Conservation (phyloP, 2,888 invertebrate species). For the Desoria tigrina region DNA sequence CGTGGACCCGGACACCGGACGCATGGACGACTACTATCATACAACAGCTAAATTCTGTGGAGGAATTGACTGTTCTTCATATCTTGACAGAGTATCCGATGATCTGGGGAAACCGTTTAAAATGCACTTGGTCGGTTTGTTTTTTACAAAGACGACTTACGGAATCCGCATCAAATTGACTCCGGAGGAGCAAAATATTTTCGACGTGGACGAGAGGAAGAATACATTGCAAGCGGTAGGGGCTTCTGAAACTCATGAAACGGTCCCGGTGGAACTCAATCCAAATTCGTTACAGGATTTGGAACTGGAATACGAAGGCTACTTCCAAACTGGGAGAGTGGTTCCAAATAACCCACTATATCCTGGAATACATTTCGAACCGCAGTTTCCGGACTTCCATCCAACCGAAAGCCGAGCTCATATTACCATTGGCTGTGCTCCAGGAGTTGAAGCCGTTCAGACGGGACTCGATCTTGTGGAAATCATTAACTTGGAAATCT, state of each 20-base stretch:
- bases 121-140: slow-evolving; percentile 30
- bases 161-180: slow-evolving; percentile 56
- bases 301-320: slow-evolving; percentile 8
- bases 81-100: slow-evolving; percentile 12
- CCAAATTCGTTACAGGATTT: background rate
- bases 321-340: background rate
- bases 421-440: slow-evolving; percentile 54
- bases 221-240: slow-evolving; percentile 19
- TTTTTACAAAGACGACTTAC: slow-evolving; percentile 52
- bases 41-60: slow-evolving; percentile 35
- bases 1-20: slow-evolving; percentile 33
- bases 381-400: slow-evolving; percentile 35
- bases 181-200: slow-evolving; percentile 54
- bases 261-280: slow-evolving; percentile 5
- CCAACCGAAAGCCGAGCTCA: slow-evolving; percentile 53
- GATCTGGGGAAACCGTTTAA: slow-evolving; percentile 25
- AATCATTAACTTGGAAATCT: slow-evolving; percentile 50
- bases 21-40: slow-evolving; percentile 30
- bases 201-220: slow-evolving; percentile 53
- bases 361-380: slow-evolving; percentile 39
- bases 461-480: slow-evolving; percentile 54
- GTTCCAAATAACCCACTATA: slow-evolving; percentile 11
- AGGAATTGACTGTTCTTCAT: slow-evolving; percentile 15
- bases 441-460: slow-evolving; percentile 50
- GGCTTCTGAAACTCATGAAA: slow-evolving; percentile 1